Base-by-base conservation (phyloP, 2,113 vertebrate species). In the Rhinogobius similis region DNA sequence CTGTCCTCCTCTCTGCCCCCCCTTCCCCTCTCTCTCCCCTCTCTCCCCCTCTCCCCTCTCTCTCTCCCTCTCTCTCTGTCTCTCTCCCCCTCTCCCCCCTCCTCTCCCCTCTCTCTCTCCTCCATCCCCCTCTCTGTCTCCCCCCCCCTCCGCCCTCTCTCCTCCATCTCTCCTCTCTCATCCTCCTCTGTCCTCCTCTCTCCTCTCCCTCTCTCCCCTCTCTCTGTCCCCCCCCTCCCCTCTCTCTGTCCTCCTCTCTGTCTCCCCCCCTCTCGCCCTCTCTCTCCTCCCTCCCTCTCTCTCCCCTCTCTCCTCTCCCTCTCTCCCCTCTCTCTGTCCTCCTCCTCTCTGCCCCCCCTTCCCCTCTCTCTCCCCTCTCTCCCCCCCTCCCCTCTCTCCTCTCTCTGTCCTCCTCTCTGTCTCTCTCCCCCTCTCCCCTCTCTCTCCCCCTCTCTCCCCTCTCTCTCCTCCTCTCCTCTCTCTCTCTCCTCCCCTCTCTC, bases 391-490 rank as follows among this genome's bases (percentile, higher is more conserved):
- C 9, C 32, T 36, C 32, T 36, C 32, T 8, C 32, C 5, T 36
- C 32, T 36, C 32, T 36, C 29, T 36, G 5, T 36, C 32, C 32
- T 36, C 73, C 76, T 76, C 75, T 76, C 86, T 68, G 67, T 73
- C 68, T 55, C 62, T 68, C 61, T 62, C 26, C 70, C 44, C 72
- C 75, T 68, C 73, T 59, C 59, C 64, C 73, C 29, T 39, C 29
- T 63, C 58, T 63, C 64, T 23, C 50, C 23, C 23, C 2, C 85
- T 70, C 75, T 36, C 32, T 5, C 73, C 76, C 76, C 75, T 77
- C 86, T 68, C 68, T 36, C 71, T 66, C 52, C 62, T 70, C 61
- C 59, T 23, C 70, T 44, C 72, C 75, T 68, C 73, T 59, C 59
- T 64, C 72, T 26, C 44, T 38, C 64, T 53, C 63, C 64, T 23